These are phyloP conservation scores for Anguilla anguilla DNA, from an alignment of 2,797 vertebrate genomes.

Conservation along the genomic window DNA sequence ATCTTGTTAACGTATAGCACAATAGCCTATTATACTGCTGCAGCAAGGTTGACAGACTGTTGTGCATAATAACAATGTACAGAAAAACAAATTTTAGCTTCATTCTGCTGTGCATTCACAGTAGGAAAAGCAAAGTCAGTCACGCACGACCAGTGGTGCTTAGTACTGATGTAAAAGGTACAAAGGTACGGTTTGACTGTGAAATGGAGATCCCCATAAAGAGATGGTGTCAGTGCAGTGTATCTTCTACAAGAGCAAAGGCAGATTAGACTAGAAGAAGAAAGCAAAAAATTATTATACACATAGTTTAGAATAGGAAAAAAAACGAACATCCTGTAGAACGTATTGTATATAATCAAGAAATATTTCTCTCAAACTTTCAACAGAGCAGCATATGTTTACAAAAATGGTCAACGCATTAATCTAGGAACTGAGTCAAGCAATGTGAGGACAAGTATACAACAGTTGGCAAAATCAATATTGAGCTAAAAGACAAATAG, in stretches of 20 bases:
- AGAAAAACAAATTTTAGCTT: not conserved
- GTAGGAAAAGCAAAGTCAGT: not conserved
- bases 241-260: not conserved
- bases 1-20: not conserved
- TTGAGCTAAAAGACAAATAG: not conserved
- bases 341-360: not conserved
- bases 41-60: not conserved
- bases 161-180: not conserved
- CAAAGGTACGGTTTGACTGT: not conserved
- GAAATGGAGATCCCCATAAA: not conserved
- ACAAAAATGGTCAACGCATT: not conserved
- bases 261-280: too few species aligned
- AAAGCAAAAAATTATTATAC: not conserved
- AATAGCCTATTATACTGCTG: not conserved
- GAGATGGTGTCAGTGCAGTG: not conserved
- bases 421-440: not conserved
- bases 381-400: conserved; percentile 3
- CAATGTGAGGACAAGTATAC: conserved; percentile 6
- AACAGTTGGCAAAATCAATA: conserved; percentile 30
- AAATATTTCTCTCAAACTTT: not conserved
- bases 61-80: not conserved
- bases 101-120: not conserved
- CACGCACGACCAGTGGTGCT: not conserved
- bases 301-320: not conserved
- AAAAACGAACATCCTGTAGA: not conserved